Evolutionary conservation across 2,888 invertebrate genomes (phyloP), one percentile per base, ranked within the genome.

Genomic region (Meiosimyza decipiens): DNA sequence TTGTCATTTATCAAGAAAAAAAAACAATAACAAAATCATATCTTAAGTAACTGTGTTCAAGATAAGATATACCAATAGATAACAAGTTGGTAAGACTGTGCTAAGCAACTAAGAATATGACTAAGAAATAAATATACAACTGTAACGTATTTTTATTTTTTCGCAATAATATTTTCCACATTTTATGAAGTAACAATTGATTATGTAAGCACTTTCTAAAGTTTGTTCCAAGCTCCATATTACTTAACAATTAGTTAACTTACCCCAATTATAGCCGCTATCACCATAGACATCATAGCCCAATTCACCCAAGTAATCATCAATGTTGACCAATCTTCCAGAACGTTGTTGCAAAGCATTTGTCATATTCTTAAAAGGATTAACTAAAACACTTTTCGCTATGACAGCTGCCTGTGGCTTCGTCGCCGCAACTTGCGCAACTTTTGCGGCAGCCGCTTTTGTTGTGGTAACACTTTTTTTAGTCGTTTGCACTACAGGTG

Each of bases 261-360:
- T 78, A 85, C 85, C 79, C 85, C 85, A 85, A 77, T 85, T 81
- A 74, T 85, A 85, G 66, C 83, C 84, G 67, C 79, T 81, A 72
- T 84, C 82, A 11, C 72, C 71, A 33, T 54, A 55, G 71, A 82
- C 76, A 76, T 84, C 84, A 75, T 79, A 81, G 22, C 78, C 76
- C 72, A 85, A 79, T 76, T 84, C 83, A n/a, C 83, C 84, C 76
- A 84, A 67, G 70, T 83, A 85, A 28, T 82, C 83, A 52, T 77
- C 78, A 33, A 78, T 78, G 77, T 82, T 79, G n/a, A 81, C 73
- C 33, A 84, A 73, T 12, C 83, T 83, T 3, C 84, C 85, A 3
- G 82, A 82, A 62, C 75, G 80, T 33, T 79, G 63, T 49, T 73
- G 60, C 57, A 57, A 59, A 50, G 5, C 9, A 1, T 67, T 47